These are phyloP conservation scores for Drosophila kikkawai DNA, from an alignment of 1,140 invertebrate genomes.

Conservation along the genomic window DNA sequence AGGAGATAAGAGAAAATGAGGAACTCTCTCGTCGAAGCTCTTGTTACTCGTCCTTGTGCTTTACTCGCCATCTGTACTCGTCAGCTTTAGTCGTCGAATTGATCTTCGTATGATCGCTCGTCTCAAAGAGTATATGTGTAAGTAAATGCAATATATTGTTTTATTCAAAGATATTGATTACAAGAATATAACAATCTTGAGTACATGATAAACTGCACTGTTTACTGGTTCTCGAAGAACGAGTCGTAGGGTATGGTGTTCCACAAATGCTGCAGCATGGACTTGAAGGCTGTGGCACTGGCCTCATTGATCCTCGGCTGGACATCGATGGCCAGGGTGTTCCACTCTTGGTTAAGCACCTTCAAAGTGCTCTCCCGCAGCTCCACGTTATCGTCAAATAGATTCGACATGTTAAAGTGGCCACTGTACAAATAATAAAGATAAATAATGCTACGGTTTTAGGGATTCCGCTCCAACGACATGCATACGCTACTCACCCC, in stretches of 20 bases:
- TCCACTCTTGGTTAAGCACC: slow-evolving; percentile 59
- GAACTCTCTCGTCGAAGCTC: not conserved
- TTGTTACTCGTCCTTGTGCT: not conserved
- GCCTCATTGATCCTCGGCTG: slow-evolving; percentile 61
- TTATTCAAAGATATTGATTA: not conserved
- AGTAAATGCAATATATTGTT: not conserved
- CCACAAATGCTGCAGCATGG: slow-evolving; percentile 41
- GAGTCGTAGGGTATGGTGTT: slow-evolving; percentile 58
- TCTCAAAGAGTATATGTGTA: too few relatives aligned
- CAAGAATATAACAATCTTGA: not conserved
- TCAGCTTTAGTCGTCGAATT: too few relatives aligned
- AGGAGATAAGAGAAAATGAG: too few relatives aligned
- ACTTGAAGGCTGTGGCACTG: slow-evolving; percentile 12
- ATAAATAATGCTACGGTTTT: not conserved
- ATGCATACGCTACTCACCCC: slow-evolving; percentile 37
- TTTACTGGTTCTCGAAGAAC: slow-evolving; percentile 45
- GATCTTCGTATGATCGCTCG: not conserved
- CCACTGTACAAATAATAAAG: slow-evolving; percentile 23
- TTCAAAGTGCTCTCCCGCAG: slow-evolving; percentile 60
- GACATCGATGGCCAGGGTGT: slow-evolving; percentile 41
- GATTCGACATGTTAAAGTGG: slow-evolving; percentile 51
- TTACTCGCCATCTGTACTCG: not conserved
- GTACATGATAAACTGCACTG: too few relatives aligned
- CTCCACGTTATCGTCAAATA: slow-evolving; percentile 57
- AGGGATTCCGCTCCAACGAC: not conserved